Evolutionary conservation across 2,797 vertebrate genomes (phyloP).

Genomic region (Gymnoscopelus microlampas): DNA sequence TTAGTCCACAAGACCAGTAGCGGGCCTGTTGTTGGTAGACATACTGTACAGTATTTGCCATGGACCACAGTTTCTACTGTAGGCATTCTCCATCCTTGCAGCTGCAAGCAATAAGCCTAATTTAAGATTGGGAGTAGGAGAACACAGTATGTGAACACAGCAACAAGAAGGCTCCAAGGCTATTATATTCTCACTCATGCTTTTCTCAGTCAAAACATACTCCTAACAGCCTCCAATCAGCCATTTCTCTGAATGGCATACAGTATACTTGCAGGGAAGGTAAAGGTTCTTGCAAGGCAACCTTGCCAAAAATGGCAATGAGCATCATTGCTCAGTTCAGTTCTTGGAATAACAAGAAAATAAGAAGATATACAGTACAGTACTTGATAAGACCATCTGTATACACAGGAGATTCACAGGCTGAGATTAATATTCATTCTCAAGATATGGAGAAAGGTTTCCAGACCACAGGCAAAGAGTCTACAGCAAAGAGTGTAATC

Average conservation of each 20-base stretch:
- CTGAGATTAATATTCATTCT: too few relatives aligned
- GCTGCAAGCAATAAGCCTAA: conserved; percentile 7
- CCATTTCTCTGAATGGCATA: conserved; percentile 39
- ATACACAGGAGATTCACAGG: too few relatives aligned
- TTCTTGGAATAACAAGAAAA: conserved; percentile 2
- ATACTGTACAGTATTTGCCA: background rate
- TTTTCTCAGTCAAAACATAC: conserved; percentile 40
- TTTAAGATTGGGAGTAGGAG: conserved; percentile 25
- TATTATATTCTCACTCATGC: conserved; percentile 47
- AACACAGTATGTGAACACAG: conserved; percentile 38
- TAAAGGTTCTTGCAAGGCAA: conserved; percentile 21
- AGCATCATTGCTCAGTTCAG: conserved; percentile 10
- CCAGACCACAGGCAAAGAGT: background rate
- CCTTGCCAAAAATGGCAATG: conserved; percentile 27
- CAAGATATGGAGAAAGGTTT: too few relatives aligned
- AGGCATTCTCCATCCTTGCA: conserved; percentile 13
- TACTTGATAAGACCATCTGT: too few relatives aligned
- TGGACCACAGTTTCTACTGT: conserved; percentile 14
- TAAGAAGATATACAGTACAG: too few relatives aligned
- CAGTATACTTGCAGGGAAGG: conserved; percentile 18
- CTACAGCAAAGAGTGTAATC: background rate
- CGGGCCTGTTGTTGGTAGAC: too few relatives aligned
- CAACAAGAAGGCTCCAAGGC: conserved; percentile 17
- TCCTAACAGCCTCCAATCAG: conserved; percentile 38
- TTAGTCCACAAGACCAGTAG: too few relatives aligned